Base-by-base conservation (phyloP, 2,113 vertebrate genomes). In the Pterocles burchelli region DNA sequence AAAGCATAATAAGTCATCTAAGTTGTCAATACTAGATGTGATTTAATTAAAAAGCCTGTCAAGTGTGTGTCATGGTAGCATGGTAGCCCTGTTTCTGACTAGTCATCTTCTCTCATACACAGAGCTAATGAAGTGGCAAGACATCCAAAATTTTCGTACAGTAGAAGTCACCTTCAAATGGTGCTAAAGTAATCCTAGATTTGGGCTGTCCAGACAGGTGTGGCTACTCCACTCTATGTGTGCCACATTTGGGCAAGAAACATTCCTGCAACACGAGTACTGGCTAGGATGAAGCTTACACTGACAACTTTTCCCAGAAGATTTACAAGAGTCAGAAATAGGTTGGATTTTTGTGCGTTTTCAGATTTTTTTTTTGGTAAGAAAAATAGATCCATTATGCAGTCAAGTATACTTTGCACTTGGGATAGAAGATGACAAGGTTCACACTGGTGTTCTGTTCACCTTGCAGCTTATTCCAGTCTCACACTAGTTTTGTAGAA, bases 21-120 rank as follows among this genome's bases (percentile, higher is more conserved):
- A 61, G 17, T 36, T 43, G 34, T 38, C 45, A 54, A 20, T 52
- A 58, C 29, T 12, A 89, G 17, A 52, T 28, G 5, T 1, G 2
- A 58, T 13, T 70, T 70, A 29, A 38, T 33, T 22, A 7, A 43
- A 52, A 81, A 71, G 38, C 22, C 51, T 29, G 46, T 24, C 51
- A 51, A 18, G 2, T 25, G 45, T 7, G 13, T 4, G 11, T 26
- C 55, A 41, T 0, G 1, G 24, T 9, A 62, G 36, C 22, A n/a
- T n/a, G n/a, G n/a, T n/a, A n/a, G 22, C 52, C 61, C 33, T 28
- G 18, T 46, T 57, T 58, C 55, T 52, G n/a, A 43, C 36, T 14
- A 19, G 14, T 31, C 17, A 17, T 24, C 38, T 63, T 67, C 24
- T 51, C 54, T 9, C 33, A 28, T 17, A 41, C 4, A 20, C 25